Evolutionary conservation across 2,797 vertebrate genomes (phyloP), one percentile per base, ranked within the genome.

Genomic region (Sylvilagus floridanus): DNA sequence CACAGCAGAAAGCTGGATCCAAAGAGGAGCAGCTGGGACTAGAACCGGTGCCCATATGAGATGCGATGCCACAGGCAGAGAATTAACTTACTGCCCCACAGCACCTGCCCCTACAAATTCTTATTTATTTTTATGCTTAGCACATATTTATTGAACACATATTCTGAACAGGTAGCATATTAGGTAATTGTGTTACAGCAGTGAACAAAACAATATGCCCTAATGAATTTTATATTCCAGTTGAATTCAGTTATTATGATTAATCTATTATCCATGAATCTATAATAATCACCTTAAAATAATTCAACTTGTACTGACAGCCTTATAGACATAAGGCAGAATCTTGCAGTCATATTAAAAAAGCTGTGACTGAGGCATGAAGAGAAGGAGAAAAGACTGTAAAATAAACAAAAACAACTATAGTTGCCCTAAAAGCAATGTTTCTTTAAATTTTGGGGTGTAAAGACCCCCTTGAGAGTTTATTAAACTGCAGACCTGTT

Each of bases 401-500:
- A 57, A 93, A 95, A 78, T 65, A 69, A 88, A 57, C 12, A 92
- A 75, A 93, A 81, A 32, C 35, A 63, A 69, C 17, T 75, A 28
- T 14, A 76, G 42, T 72, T 91, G 30, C 7, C 62, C 37, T 82
- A 26, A 86, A 89, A 95, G 17, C 13, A 84, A 72, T 62, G 52
- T 17, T 57, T 82, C 73, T 83, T 63, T 50, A 77, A 76, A 77
- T 84, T 90, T 73, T 13, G 13, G 26, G 24, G 28, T 37, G 2
- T 78, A 79, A 62, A 9, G 3, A 37, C 60, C 24, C 26, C 32
- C 83, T 78, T 50, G 14, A 91, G 50, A 90, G 57, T 91, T 91
- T 91, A 79, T 85, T 92, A 94, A 96, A 92, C 78, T 81, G 11
- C 5, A 88, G 26, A 85, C 37, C 47, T 88, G 60, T 69, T 93